Evolutionary conservation across 2,113 vertebrate genomes (phyloP).

Genomic region (Panurus biarmicus): DNA sequence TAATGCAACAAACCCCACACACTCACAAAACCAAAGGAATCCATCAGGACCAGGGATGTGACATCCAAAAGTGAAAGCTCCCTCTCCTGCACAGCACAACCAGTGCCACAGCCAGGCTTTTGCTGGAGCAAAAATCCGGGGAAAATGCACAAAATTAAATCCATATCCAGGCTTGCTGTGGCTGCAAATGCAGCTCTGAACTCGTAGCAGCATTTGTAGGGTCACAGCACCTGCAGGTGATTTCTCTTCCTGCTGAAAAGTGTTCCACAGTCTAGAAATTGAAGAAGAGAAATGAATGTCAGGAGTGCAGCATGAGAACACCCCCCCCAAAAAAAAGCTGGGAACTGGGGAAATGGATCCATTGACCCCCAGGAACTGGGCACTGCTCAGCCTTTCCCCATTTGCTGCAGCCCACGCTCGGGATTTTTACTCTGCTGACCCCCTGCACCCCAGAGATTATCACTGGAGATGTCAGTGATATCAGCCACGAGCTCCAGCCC

Average conservation of each 20-base stretch:
- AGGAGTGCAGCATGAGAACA: neutral
- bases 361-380: neutral
- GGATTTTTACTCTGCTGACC: neutral
- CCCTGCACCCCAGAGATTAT: neutral
- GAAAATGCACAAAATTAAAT: neutral
- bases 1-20: neutral
- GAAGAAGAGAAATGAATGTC: rapidly evolving
- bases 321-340: neutral
- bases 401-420: neutral
- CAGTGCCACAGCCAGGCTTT: neutral
- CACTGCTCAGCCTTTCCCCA: neutral
- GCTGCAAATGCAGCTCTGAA: neutral
- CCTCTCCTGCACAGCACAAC: neutral
- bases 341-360: neutral
- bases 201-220: rapidly evolving
- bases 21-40: neutral
- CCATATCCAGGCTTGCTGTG: rapidly evolving
- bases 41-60: neutral
- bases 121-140: neutral
- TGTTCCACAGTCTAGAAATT: neutral
- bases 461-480: neutral
- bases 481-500: neutral
- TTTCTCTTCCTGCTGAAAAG: neutral
- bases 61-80: neutral
- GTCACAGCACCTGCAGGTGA: rapidly evolving